Conservation (phyloP, 2,888 invertebrate species). For the Drosophila phalerata region DNA sequence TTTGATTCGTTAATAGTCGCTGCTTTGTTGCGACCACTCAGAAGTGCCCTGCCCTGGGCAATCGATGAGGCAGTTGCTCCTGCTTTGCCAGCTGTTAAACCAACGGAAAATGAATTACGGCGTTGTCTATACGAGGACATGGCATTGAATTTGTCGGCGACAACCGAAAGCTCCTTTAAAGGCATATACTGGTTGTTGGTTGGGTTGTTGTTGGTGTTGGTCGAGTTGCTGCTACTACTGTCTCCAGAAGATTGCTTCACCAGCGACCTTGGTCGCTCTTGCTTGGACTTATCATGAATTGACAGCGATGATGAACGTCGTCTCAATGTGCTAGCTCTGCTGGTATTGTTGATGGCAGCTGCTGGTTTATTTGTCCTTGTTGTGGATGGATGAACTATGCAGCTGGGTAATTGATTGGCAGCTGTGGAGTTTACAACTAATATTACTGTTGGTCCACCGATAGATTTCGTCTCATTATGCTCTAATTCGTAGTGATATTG, state of each 20-base stretch:
- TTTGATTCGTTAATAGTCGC: conserved; percentile 41
- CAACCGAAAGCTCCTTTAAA: conserved; percentile 38
- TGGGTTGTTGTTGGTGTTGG: background rate
- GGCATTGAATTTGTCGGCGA: conserved; percentile 21
- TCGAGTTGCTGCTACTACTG: too few species aligned
- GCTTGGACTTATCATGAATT: conserved; percentile 63
- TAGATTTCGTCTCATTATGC: conserved; percentile 34
- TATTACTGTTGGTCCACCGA: conserved; percentile 52
- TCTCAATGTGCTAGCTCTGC: conserved; percentile 35
- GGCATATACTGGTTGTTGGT: conserved; percentile 24
- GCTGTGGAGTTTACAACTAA: conserved; percentile 55
- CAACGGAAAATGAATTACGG: conserved; percentile 63
- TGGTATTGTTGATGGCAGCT: background rate
- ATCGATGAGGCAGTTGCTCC: conserved; percentile 2
- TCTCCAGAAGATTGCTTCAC: conserved; percentile 34
- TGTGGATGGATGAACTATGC: conserved; percentile 31
- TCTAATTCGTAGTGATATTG: conserved; percentile 22
- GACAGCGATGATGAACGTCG: conserved; percentile 66
- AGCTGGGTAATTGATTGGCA: conserved; percentile 39
- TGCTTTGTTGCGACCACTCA: conserved; percentile 40
- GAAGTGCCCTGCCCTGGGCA: conserved; percentile 11
- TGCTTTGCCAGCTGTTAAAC: conserved; percentile 19
- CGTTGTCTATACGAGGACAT: conserved; percentile 48
- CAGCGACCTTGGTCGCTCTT: conserved; percentile 14
- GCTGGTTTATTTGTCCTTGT: background rate